These are phyloP conservation scores for Anas acuta DNA, from an alignment of 2,797 vertebrate species.

Conservation along the genomic window DNA sequence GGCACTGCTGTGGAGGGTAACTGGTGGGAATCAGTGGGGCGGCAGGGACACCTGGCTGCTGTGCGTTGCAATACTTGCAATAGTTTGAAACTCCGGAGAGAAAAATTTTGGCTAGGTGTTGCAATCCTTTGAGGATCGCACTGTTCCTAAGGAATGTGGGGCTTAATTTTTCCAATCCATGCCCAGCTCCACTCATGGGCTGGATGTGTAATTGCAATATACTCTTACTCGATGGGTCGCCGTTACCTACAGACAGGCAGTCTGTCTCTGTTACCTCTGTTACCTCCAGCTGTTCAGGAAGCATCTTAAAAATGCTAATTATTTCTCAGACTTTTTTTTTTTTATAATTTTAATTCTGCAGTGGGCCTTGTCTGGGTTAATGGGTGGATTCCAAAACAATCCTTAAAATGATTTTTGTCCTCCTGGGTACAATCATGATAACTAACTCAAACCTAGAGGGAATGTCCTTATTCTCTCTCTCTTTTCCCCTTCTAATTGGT, in stretches of 20 bases:
- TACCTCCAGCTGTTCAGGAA: not conserved
- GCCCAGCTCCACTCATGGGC: accelerated
- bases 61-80: accelerated
- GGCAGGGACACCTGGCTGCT: not conserved
- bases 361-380: not conserved
- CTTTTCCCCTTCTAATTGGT: not conserved
- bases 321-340: not conserved
- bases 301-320: not conserved
- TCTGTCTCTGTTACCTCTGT: accelerated
- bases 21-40: not conserved
- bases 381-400: not conserved
- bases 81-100: not conserved
- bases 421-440: not conserved
- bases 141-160: not conserved
- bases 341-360: not conserved
- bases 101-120: not conserved
- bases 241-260: not conserved
- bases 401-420: not conserved
- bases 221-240: accelerated
- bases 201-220: accelerated
- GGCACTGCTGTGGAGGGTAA: not conserved
- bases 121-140: not conserved
- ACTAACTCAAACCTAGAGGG: not conserved
- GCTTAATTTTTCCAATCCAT: not conserved
- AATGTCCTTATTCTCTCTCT: not conserved